Evolutionary conservation across 2,113 vertebrate species (phyloP).

Genomic region (Alethe diademata): DNA sequence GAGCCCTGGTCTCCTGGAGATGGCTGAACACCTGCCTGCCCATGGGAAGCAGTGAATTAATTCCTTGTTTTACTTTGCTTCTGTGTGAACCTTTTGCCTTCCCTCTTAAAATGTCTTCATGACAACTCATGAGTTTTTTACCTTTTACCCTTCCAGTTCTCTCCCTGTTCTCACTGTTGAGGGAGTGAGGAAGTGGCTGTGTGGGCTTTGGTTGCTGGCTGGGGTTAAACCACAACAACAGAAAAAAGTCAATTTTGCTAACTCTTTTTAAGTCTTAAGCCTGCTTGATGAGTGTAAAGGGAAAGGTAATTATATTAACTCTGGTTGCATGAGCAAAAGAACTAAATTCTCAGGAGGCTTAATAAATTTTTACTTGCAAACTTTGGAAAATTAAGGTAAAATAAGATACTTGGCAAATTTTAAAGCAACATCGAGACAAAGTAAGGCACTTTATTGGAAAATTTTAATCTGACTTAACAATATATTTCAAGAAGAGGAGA

Average conservation of each 20-base stretch:
- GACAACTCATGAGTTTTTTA: not conserved
- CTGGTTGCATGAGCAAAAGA: not conserved
- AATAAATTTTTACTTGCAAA: not conserved
- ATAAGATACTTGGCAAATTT: not conserved
- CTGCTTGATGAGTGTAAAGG: not conserved
- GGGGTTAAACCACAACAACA: not conserved
- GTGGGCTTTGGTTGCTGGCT: not conserved
- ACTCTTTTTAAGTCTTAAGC: not conserved
- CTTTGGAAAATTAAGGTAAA: not conserved
- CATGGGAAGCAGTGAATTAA: not conserved
- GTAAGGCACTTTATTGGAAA: not conserved
- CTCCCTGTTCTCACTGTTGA: not conserved
- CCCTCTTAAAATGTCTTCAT: not conserved
- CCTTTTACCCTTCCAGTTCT: not conserved
- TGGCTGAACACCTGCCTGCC: not conserved
- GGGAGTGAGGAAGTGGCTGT: accelerated
- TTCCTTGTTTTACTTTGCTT: not conserved
- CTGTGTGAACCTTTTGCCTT: not conserved
- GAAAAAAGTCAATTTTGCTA: not conserved
- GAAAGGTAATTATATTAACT: not conserved
- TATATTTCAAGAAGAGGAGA: not conserved
- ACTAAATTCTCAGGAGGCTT: not conserved
- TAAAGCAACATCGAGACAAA: not conserved
- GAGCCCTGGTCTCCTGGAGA: too few relatives aligned
- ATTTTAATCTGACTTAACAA: not conserved